Base-by-base conservation (phyloP, 1,140 invertebrate genomes). In the Camponotus pennsylvanicus region DNA sequence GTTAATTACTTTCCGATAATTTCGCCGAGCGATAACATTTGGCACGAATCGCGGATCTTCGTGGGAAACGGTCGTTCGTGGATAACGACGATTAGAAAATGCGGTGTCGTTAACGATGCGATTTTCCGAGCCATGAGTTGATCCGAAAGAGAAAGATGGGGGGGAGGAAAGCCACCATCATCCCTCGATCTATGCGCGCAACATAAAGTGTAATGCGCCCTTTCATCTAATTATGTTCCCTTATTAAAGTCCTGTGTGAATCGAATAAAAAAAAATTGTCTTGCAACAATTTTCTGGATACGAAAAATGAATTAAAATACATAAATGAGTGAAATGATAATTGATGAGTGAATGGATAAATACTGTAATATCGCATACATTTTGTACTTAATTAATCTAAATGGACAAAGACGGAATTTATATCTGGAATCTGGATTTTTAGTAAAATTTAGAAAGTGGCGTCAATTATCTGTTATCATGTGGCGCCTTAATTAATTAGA, bases 1-100 rank as follows among this genome's bases (percentile, higher is more conserved):
- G 79, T 75, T 83, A 83, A 83, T 83, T 83, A 83, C 69, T 75
- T 83, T 83, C 69, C 79, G 79, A 83, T 83, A 83, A 83, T 83
- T 83, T 32, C 79, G 55, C 79, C 69, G 69, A 5, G 79, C 69
- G 79, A 83, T 83, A 83, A 83, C 57, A 71, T 75, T 83, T 49
- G 69, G 79, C n/a, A 18, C 40, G 79, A 75, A 75, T 75, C 79
- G 55, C 79, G 69, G 32, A 59, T 83, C 69, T 83, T 83, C 79
- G 79, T 83, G 79, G 79, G 55, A 73, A 75, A 32, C 40, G 69
- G 27, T 59, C 69, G 79, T 83, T 80, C 21, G 78, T 49, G 57
- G 55, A 18, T 73, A 76, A 87, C 37, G 32, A 61, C 18, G n/a
- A 64, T 61, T 70, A 73, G 79, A 86, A 89, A 86, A 87, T 42